Base-by-base conservation (phyloP, 2,797 vertebrate species). In the Esox masquinongy region DNA sequence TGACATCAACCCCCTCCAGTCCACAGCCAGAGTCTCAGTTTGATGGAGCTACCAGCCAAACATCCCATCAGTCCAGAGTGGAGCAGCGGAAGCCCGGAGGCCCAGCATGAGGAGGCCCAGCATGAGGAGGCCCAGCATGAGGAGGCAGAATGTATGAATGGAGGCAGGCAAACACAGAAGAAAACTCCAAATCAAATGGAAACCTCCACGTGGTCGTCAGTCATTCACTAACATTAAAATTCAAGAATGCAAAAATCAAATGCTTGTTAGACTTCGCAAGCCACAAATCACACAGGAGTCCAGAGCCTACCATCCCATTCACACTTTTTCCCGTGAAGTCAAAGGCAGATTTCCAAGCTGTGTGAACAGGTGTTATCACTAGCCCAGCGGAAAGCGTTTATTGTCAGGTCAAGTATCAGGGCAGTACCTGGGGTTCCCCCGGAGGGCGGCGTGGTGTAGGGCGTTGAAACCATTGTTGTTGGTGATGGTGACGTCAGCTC, bases 401-500 rank as follows among this genome's bases (percentile, higher is more conserved):
- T 8, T 19, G n/a, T 11, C 53, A 24, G 56, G 22, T 61, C 12
- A 61, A 61, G n/a, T 24, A 24, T 14, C 3, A 24, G 56, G 22
- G 56, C 3, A 12, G 70, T 96, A 99, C 98, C 98, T 99, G 87
- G 98, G 98, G 86, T 99, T 99, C 90, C 98, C 98, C 89, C 98
- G 94, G 61, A 99, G 92, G 9, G 98, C 97, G 14, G 98, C 98
- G 0, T 99, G 98, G 84, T 99, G 98, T 73, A 99, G 94, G 70
- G 98, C 98, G 69, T 99, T 99, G 90, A 99, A 99, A 11, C 98
- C 98, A 1, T 99, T 99, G 87, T 99, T 99, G 92, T 99, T 99
- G 74, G 98, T 99, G 89, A 99, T 98, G 70, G 98, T 99, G 88
- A 99, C 97, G 74, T 99, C 98, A 43, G 98, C 98, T 26, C 97